Conservation (phyloP, 1,140 invertebrate genomes). For the Drosophila orena region DNA sequence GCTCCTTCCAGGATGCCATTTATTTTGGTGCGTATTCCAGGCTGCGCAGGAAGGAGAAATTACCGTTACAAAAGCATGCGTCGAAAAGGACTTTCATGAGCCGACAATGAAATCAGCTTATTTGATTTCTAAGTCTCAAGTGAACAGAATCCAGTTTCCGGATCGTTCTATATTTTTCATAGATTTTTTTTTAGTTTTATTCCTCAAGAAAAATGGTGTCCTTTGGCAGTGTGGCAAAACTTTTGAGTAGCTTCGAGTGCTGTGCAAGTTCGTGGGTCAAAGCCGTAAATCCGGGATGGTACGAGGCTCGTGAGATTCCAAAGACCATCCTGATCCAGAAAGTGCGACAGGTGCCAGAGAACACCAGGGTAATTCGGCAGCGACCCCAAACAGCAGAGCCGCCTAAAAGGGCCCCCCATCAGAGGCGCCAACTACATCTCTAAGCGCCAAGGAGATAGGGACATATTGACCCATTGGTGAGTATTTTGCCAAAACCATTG, state of each 20-base stretch:
- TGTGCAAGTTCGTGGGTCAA: slow-evolving; percentile 32
- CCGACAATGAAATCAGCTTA: neutral
- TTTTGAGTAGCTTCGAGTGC: slow-evolving; percentile 24
- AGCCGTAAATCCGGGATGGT: slow-evolving; percentile 61
- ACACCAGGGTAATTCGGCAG: neutral
- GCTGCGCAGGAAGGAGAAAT: slow-evolving; percentile 23
- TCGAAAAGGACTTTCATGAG: neutral
- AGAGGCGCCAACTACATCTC: neutral
- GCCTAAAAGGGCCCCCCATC: neutral
- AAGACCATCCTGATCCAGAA: slow-evolving; percentile 33
- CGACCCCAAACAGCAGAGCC: neutral
- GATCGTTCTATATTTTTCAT: neutral
- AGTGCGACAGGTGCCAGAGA: slow-evolving; percentile 14
- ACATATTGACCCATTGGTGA: neutral
- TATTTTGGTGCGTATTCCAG: slow-evolving; percentile 34
- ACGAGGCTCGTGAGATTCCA: slow-evolving; percentile 39
- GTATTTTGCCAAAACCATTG: neutral
- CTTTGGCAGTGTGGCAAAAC: slow-evolving; percentile 51
- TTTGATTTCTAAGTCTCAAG: neutral
- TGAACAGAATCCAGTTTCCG: neutral
- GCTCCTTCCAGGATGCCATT: slow-evolving; percentile 20
- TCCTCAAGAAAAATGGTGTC: slow-evolving; percentile 24
- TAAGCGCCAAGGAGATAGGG: neutral
- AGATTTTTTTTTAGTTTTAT: neutral
- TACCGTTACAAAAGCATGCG: slow-evolving; percentile 29